These are phyloP conservation scores for Pituophis catenifer DNA, from an alignment of 2,113 vertebrate species.

Conservation along the genomic window DNA sequence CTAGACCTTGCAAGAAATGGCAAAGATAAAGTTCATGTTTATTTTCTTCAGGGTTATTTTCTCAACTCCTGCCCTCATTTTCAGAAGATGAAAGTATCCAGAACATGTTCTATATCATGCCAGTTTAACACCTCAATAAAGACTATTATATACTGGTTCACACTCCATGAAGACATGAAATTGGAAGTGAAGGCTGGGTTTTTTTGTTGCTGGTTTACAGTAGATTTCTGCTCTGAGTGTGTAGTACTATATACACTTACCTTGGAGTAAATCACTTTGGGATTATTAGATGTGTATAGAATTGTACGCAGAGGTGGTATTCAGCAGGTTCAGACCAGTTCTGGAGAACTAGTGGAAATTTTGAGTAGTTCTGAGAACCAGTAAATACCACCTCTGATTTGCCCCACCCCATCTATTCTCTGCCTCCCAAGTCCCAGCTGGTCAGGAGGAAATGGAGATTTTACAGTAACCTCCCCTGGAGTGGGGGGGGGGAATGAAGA, in stretches of 20 bases:
- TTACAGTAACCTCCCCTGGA: too few species aligned
- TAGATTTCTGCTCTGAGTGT: not conserved
- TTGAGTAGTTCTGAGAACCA: too few species aligned
- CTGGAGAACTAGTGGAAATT: too few species aligned
- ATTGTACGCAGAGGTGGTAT: too few species aligned
- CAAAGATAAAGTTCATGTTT: not conserved
- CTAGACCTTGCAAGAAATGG: not conserved
- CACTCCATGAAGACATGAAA: not conserved
- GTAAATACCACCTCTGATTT: too few species aligned
- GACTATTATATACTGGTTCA: not conserved
- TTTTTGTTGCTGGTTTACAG: not conserved
- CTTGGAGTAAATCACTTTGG: not conserved
- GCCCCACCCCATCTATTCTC: too few species aligned
- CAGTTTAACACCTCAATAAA: not conserved
- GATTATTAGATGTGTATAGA: not conserved
- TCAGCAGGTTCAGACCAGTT: too few species aligned
- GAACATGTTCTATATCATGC: not conserved
- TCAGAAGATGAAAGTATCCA: not conserved
- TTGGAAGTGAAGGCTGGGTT: not conserved
- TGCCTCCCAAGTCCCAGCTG: too few species aligned
- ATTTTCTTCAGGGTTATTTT: not conserved
- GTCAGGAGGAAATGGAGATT: too few species aligned
- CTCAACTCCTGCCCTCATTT: not conserved
- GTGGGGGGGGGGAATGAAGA: too few species aligned
- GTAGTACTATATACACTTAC: not conserved